Conservation (phyloP, 2,797 vertebrate genomes). For the Lutjanus argentimaculatus region DNA sequence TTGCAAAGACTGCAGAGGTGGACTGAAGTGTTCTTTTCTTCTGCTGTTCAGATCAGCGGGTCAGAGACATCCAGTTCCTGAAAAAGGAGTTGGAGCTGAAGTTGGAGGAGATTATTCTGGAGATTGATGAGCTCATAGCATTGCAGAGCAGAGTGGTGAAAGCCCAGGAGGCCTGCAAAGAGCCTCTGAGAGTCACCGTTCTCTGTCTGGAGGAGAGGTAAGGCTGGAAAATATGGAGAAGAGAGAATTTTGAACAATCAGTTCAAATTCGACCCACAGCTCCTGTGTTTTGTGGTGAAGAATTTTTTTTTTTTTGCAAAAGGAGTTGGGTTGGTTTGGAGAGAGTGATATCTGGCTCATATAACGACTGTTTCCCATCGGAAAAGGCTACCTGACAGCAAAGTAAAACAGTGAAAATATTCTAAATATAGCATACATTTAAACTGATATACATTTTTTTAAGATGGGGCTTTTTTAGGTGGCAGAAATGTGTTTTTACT, state of each 20-base stretch:
- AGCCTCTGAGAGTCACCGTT: conserved; percentile 85
- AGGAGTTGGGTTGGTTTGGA: too few relatives aligned
- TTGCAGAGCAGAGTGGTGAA: conserved; percentile 87
- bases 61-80: conserved; percentile 91
- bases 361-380: too few relatives aligned
- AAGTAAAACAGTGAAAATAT: too few relatives aligned
- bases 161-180: conserved; percentile 86
- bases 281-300: too few relatives aligned
- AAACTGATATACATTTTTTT: too few relatives aligned
- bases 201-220: conserved; percentile 91
- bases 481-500: too few relatives aligned
- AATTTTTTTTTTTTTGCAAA: too few relatives aligned
- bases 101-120: conserved; percentile 87
- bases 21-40: not conserved
- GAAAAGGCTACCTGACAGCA: too few relatives aligned
- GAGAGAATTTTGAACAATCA: not conserved
- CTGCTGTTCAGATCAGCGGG: conserved; percentile 88
- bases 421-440: too few relatives aligned
- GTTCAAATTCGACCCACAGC: too few relatives aligned
- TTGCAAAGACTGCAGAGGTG: not conserved
- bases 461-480: too few relatives aligned
- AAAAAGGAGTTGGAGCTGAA: conserved; percentile 90
- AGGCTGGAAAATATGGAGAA: conserved; percentile 11
- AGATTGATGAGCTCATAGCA: conserved; percentile 85
- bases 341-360: too few relatives aligned